Evolutionary conservation across 2,797 vertebrate genomes (phyloP).

Genomic region (Phoebastria nigripes): DNA sequence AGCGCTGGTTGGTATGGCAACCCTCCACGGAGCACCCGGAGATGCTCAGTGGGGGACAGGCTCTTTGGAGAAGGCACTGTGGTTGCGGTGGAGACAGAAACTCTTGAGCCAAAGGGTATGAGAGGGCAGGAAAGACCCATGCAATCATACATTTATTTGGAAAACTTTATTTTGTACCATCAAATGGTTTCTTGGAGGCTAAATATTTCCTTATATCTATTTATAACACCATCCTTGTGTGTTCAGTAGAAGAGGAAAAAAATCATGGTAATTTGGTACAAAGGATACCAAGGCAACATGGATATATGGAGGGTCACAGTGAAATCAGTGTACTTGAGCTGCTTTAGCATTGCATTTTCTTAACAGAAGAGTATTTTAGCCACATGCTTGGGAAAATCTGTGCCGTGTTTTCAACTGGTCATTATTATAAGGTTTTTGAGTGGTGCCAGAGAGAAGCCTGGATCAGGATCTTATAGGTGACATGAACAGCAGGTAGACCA

Average conservation of each 20-base stretch:
- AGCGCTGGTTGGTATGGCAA: conserved; percentile 56
- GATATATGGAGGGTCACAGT: not conserved
- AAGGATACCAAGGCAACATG: not conserved
- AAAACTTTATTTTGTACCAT: not conserved
- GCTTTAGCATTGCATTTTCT: not conserved
- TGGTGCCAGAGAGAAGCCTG: not conserved
- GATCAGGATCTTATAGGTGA: not conserved
- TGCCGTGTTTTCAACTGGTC: not conserved
- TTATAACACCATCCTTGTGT: not conserved
- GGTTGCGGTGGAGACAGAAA: not conserved
- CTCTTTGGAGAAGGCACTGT: not conserved
- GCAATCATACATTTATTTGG: not conserved
- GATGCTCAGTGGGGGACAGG: not conserved
- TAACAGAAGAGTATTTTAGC: not conserved
- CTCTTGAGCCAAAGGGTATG: not conserved
- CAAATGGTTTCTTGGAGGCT: not conserved
- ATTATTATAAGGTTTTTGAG: not conserved
- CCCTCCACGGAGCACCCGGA: not conserved
- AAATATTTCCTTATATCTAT: not conserved
- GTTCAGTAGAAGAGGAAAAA: not conserved
- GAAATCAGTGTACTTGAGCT: not conserved
- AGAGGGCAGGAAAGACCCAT: not conserved
- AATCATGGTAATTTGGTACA: not conserved
- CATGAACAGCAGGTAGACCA: not conserved
- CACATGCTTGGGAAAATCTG: not conserved